Evolutionary conservation across 2,888 invertebrate species (phyloP).

Genomic region (Drosophila multiciliata): DNA sequence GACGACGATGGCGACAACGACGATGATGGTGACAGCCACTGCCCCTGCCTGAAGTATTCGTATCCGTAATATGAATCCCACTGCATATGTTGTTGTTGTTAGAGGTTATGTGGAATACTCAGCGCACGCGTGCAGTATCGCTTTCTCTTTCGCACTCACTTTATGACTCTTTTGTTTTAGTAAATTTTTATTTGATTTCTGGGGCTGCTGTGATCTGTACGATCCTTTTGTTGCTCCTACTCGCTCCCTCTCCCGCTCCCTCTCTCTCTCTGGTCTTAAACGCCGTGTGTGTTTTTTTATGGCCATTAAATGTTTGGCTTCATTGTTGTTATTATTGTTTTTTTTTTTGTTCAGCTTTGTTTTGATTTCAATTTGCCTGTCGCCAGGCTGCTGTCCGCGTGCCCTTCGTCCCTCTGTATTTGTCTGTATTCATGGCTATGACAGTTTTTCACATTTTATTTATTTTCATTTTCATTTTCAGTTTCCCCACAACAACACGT

Average conservation of each 20-base stretch:
- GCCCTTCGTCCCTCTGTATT: conserved; percentile 10
- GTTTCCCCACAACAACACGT: conserved; percentile 59
- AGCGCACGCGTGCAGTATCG: conserved; percentile 66
- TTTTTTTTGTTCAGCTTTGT: conserved; percentile 51
- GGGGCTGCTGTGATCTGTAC: conserved; percentile 43
- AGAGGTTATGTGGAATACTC: conserved; percentile 25
- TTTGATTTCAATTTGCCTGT: conserved; percentile 82
- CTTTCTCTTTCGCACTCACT: background rate
- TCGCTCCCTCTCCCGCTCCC: conserved; percentile 1
- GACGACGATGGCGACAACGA: background rate
- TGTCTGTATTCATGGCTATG: conserved; percentile 39
- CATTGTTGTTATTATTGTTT: conserved; percentile 41
- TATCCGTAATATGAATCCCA: conserved; percentile 32
- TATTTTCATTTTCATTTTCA: conserved; percentile 62
- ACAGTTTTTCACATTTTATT: conserved; percentile 73
- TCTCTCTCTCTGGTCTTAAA: conserved; percentile 20
- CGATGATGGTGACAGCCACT: conserved; percentile 48
- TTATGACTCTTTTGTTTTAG: conserved; percentile 56
- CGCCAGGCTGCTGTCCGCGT: conserved; percentile 40
- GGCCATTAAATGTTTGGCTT: conserved; percentile 76
- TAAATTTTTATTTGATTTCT: conserved; percentile 68
- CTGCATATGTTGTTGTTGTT: conserved; percentile 20
- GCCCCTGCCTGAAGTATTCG: conserved; percentile 32
- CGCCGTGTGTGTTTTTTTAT: conserved; percentile 74
- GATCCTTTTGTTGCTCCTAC: conserved; percentile 44